Conservation (phyloP, 2,113 vertebrate genomes). For the Ictalurus furcatus region DNA sequence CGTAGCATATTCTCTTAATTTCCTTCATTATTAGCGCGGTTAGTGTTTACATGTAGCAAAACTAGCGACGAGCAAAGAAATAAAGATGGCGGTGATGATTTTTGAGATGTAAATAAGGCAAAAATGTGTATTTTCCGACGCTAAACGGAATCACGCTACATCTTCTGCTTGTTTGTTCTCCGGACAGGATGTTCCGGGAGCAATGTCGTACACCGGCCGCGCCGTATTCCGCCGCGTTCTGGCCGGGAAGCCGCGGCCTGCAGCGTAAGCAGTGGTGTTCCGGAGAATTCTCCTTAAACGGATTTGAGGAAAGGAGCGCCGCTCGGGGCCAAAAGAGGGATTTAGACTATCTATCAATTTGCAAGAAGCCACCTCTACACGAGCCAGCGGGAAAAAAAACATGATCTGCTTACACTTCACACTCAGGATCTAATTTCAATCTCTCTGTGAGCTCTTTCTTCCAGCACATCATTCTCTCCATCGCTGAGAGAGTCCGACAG, state of each 20-base stretch:
- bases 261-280: slow-evolving; percentile 20
- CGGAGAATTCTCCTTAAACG: slow-evolving; percentile 8
- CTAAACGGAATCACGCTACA: not conserved
- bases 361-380: slow-evolving; percentile 31
- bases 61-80: not conserved
- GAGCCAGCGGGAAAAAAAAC: slow-evolving; percentile 3
- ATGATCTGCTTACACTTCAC: slow-evolving; percentile 41
- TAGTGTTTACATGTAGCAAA: not conserved
- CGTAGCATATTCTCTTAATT: not conserved
- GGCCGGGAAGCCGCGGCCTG: slow-evolving; percentile 5
- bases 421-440: slow-evolving; percentile 43
- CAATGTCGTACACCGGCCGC: not conserved
- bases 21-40: not conserved
- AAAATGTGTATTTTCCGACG: not conserved
- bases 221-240: not conserved
- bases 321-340: slow-evolving; percentile 14
- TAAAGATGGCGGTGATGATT: not conserved
- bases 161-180: not conserved
- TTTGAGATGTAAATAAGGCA: not conserved
- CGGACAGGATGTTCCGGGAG: not conserved
- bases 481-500: slow-evolving; percentile 78
- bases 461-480: slow-evolving; percentile 61
- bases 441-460: slow-evolving; percentile 36
- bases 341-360: slow-evolving; percentile 40
- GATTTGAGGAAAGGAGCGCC: slow-evolving; percentile 20